phyloP scores from a whole-genome alignment of 2,888 invertebrate species.

The Pachycephus smyrnensis region DNA sequence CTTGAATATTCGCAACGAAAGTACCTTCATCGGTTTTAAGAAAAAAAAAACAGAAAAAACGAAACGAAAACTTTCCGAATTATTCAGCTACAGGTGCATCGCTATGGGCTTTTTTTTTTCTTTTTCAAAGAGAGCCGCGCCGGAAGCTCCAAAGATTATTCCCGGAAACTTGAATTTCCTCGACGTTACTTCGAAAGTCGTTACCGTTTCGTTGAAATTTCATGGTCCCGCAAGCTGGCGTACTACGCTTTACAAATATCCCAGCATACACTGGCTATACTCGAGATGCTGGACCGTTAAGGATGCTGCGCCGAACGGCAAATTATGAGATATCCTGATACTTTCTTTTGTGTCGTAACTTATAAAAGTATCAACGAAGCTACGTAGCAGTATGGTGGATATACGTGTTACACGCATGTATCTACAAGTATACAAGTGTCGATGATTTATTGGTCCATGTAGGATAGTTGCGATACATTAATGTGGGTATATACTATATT shows the following conservation, averaged over 20 bases:
- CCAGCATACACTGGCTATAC: neutral
- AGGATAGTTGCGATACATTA: neutral
- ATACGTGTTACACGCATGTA: neutral
- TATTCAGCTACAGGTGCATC: neutral
- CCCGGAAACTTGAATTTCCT: neutral
- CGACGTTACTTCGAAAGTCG: neutral
- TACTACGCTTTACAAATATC: neutral
- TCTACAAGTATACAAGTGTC: neutral
- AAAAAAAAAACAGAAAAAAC: neutral
- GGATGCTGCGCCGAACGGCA: neutral
- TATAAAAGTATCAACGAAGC: neutral
- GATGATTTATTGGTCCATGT: neutral
- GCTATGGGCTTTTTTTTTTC: neutral
- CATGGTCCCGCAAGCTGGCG: neutral
- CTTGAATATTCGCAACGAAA: neutral
- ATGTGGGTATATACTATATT: neutral
- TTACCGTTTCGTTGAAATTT: neutral
- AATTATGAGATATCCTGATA: slow-evolving; percentile 9
- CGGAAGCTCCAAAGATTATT: neutral
- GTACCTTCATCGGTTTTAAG: too few relatives aligned
- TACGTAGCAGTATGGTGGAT: neutral
- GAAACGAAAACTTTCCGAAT: neutral
- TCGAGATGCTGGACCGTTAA: neutral
- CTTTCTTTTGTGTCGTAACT: neutral
- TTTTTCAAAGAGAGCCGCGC: too few relatives aligned